Conservation (phyloP, 2,113 vertebrate species). For the Telmatochromis bifrenatus region DNA sequence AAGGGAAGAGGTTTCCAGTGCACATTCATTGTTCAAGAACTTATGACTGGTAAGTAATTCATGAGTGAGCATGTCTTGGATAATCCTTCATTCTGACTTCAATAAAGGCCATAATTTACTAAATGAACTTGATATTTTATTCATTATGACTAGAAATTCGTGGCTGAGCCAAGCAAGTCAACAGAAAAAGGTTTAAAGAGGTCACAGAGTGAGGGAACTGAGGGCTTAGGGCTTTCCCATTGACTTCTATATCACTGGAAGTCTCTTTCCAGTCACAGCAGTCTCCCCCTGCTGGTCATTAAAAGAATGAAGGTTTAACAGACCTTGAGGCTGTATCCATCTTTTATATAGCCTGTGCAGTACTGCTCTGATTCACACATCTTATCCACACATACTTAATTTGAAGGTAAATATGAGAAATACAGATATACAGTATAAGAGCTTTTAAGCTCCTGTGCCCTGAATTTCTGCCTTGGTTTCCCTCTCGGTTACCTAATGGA, state of each 20-base stretch:
- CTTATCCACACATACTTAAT: not conserved
- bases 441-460: not conserved
- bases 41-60: not conserved
- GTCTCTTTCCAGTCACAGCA: not conserved
- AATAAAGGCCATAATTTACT: not conserved
- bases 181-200: not conserved
- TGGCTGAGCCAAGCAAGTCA: not conserved
- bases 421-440: accelerated
- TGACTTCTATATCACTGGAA: not conserved
- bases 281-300: not conserved
- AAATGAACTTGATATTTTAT: not conserved
- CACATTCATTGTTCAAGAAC: not conserved
- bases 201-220: not conserved
- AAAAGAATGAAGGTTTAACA: not conserved
- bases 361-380: not conserved
- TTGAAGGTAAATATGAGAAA: not conserved
- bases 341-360: not conserved
- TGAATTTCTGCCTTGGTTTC: not conserved
- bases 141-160: accelerated
- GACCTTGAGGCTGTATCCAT: accelerated
- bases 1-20: not conserved
- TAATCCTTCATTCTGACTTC: not conserved
- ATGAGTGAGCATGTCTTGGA: not conserved
- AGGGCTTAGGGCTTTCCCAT: not conserved
- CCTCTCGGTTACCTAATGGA: accelerated